Evolutionary conservation across 2,113 vertebrate species (phyloP), one percentile per base, ranked within the genome.

Genomic region (western clawed frog (Xenopus tropicalis)): DNA sequence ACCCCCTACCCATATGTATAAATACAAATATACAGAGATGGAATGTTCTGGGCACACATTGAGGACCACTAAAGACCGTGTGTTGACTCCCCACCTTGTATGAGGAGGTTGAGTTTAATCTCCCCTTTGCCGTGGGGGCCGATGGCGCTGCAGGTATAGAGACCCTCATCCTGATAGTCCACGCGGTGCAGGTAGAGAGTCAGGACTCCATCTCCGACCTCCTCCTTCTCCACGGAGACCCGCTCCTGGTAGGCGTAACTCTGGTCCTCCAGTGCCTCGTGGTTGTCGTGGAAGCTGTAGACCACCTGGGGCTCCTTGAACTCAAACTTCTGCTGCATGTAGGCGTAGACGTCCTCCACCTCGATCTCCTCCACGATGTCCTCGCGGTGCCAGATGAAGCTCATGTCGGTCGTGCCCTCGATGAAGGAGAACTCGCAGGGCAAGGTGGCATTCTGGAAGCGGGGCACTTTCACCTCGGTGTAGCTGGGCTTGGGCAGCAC

Each of bases 381-480:
- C 77, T 86, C 82, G 46, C 81, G 79, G 61, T 82, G 78, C 82
- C 82, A 86, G 65, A 75, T 79, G 72, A 86, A 83, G n/a, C 78
- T 71, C 48, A 83, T 66, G 51, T 82, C 77, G 20, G 83, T 75
- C 2, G 65, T 79, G 62, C 61, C 68, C 1, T 87, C 72, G 56
- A 82, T 79, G 61, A 87, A 88, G 63, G 79, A 82, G 79, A 86
- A 85, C 17, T 78, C 58, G 44, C 84, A 85, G n/a, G 80, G 66
- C 8, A 86, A 71, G 24, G 64, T 78, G 72, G 81, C 72, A 13
- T 84, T 80, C 2, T 71, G 78, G 68, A 74, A 84, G 4, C 80
- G 83, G 11, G 61, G 73, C 3, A 74, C 82, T 1, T 5, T 24
- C 2, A 75, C 10, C 64, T 68, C 66, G 17, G 58, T 57, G 61